These are phyloP conservation scores for Lutjanus campechanus DNA, from an alignment of 2,797 vertebrate genomes.

Conservation along the genomic window DNA sequence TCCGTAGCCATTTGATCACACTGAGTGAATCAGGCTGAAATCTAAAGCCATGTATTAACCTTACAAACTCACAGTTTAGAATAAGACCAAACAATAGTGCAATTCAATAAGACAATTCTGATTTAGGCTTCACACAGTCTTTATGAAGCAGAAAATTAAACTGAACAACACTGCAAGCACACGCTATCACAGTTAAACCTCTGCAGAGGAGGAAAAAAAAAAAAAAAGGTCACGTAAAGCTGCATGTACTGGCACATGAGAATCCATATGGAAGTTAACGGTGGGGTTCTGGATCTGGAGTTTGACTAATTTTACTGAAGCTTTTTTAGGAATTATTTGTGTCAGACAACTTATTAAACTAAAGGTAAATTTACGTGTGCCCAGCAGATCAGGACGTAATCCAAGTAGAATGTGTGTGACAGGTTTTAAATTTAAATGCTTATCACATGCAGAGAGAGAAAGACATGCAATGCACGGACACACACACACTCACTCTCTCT, in stretches of 20 bases:
- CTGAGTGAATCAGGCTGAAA: constrained; percentile 40
- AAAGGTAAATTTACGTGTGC: not conserved
- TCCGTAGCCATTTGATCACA: constrained; percentile 64
- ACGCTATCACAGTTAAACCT: constrained; percentile 43
- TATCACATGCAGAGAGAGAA: constrained; percentile 32
- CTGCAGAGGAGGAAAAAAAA: constrained; percentile 4
- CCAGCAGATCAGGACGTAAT: constrained; percentile 12
- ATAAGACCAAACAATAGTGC: constrained; percentile 11
- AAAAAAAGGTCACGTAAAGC: constrained; percentile 47
- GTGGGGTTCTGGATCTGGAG: not conserved
- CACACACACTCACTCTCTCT: too few species aligned
- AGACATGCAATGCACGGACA: constrained; percentile 12
- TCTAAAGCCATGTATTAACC: constrained; percentile 41
- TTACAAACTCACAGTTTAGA: constrained; percentile 16
- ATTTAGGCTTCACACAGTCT: constrained; percentile 33
- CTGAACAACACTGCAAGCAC: constrained; percentile 28
- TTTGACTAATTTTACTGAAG: too few species aligned
- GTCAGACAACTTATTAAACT: constrained; percentile 1
- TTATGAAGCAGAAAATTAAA: constrained; percentile 53
- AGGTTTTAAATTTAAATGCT: constrained; percentile 34
- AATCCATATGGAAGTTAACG: constrained; percentile 35
- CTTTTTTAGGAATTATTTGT: too few species aligned
- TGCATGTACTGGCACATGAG: constrained; percentile 14
- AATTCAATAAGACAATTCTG: constrained; percentile 35
- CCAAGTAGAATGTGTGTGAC: constrained; percentile 4